phyloP scores from a whole-genome alignment of 2,888 invertebrate genomes.

The Leptinotarsa tumamoca region DNA sequence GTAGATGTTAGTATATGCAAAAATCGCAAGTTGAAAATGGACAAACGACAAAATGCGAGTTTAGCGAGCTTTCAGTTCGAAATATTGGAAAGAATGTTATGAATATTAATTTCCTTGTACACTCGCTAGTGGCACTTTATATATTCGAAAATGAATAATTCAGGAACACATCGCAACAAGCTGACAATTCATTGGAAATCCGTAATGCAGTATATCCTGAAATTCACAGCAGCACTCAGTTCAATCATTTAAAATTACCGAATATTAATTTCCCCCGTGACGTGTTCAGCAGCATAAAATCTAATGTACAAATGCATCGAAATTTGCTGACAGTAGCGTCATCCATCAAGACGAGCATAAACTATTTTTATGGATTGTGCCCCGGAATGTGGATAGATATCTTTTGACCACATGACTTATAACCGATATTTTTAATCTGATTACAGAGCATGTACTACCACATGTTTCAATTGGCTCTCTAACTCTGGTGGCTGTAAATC shows the following conservation, averaged over 20 bases:
- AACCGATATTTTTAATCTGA: neutral
- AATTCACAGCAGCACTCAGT: neutral
- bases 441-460: neutral
- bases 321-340: conserved; percentile 30
- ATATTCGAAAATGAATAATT: too few species aligned
- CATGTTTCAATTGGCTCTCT: conserved; percentile 7
- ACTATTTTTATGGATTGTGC: neutral
- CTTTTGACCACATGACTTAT: neutral
- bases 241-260: neutral
- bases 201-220: neutral
- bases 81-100: too few species aligned
- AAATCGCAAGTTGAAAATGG: too few species aligned
- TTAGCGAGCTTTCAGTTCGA: too few species aligned
- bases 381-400: neutral
- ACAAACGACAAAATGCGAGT: too few species aligned
- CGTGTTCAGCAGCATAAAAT: conserved; percentile 22
- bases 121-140: too few species aligned
- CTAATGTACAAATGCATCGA: conserved; percentile 33
- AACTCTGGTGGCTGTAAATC: conserved; percentile 7
- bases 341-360: conserved; percentile 20
- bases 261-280: conserved; percentile 1
- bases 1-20: too few species aligned
- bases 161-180: neutral
- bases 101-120: too few species aligned
- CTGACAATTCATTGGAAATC: neutral